Percentiles rank a stretch among this genome's conserved stretches.
Evolutionary conservation across 2,888 invertebrate species (phyloP).

Genomic region (Pharmacophagus antenor): DNA sequence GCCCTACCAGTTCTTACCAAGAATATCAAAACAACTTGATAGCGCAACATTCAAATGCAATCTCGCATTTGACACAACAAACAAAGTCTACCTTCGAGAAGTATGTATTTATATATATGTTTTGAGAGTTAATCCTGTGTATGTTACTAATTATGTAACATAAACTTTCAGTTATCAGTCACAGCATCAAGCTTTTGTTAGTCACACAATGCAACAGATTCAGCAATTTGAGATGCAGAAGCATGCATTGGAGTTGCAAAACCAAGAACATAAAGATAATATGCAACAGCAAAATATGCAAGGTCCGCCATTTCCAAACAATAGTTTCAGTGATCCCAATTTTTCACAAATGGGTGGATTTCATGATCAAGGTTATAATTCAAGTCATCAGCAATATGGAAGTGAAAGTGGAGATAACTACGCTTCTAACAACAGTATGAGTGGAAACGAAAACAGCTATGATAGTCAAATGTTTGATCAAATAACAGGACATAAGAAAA

Average conservation of each 20-base stretch:
- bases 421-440: conserved; percentile 68
- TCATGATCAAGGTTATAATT: conserved; percentile 60
- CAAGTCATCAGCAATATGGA: conserved; percentile 58
- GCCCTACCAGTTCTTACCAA: conserved; percentile 92
- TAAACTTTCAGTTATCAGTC: conserved; percentile 86
- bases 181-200: conserved; percentile 97
- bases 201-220: conserved; percentile 94
- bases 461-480: conserved; percentile 73
- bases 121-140: background rate
- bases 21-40: conserved; percentile 93
- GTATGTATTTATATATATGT: conserved; percentile 51
- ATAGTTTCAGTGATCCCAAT: conserved; percentile 61
- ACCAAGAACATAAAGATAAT: conserved; percentile 59
- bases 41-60: conserved; percentile 88
- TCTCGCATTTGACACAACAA: conserved; percentile 87
- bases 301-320: conserved; percentile 55
- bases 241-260: conserved; percentile 82
- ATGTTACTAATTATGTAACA: background rate
- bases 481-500: conserved; percentile 52
- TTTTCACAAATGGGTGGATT: conserved; percentile 52
- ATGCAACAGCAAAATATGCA: conserved; percentile 53
- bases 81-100: conserved; percentile 92
- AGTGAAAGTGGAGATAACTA: conserved; percentile 72
- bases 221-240: conserved; percentile 91
- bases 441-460: conserved; percentile 76